Conservation (phyloP, 2,113 vertebrate genomes). For the Calyptommatus sinebrachiatus region DNA sequence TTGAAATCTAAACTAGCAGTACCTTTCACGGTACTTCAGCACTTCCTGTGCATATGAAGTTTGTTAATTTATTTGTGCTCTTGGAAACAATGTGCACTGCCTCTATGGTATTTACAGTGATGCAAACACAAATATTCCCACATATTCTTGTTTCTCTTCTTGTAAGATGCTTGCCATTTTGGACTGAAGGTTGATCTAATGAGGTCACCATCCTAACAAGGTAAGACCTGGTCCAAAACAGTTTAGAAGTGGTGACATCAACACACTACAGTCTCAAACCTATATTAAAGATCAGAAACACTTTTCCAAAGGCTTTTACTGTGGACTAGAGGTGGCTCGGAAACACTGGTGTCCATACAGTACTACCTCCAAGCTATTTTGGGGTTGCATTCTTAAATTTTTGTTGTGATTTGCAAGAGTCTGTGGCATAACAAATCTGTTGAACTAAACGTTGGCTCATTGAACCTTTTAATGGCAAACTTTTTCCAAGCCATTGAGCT, state of each 20-base stretch:
- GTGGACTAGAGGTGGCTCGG: too few relatives aligned
- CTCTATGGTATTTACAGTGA: not conserved
- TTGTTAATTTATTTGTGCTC: not conserved
- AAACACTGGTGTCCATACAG: too few relatives aligned
- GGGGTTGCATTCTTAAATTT: not conserved
- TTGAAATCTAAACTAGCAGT: not conserved
- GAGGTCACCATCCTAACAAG: too few relatives aligned
- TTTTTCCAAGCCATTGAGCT: slow-evolving; percentile 13
- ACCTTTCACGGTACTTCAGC: not conserved
- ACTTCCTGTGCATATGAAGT: not conserved
- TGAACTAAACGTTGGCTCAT: not conserved
- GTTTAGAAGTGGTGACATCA: too few relatives aligned
- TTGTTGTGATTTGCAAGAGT: not conserved
- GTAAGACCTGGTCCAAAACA: too few relatives aligned
- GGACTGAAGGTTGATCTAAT: not conserved
- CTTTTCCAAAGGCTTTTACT: too few relatives aligned
- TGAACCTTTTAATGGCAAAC: not conserved
- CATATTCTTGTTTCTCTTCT: not conserved
- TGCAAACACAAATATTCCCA: not conserved
- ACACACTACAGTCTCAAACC: too few relatives aligned
- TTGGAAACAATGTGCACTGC: not conserved
- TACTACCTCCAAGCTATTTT: too few relatives aligned
- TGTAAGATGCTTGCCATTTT: not conserved
- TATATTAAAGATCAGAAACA: too few relatives aligned
- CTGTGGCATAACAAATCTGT: slow-evolving; percentile 4